Percentiles rank a stretch among this genome's conserved stretches.
Evolutionary conservation across 2,797 vertebrate species (phyloP).

Genomic region (Jordanella pulchra): DNA sequence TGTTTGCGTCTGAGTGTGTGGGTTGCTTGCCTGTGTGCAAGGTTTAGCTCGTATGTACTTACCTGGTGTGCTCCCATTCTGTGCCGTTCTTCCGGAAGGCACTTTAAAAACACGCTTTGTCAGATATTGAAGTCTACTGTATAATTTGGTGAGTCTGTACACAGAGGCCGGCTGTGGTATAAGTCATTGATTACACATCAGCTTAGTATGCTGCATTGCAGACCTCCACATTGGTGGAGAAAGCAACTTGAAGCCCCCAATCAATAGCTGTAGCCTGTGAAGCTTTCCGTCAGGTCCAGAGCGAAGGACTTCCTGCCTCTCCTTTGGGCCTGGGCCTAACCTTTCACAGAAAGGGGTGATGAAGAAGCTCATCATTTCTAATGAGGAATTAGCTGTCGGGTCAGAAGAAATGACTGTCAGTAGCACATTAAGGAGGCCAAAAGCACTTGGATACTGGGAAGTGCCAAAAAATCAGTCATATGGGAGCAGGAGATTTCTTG

Average conservation of each 20-base stretch:
- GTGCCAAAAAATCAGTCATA: constrained; percentile 67
- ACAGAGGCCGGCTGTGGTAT: constrained; percentile 77
- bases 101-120: constrained; percentile 72
- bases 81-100: constrained; percentile 65
- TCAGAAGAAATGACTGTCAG: constrained; percentile 73
- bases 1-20: constrained; percentile 43
- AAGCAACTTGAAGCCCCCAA: constrained; percentile 81
- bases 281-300: constrained; percentile 73
- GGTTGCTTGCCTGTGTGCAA: constrained; percentile 21
- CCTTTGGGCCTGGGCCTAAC: constrained; percentile 77
- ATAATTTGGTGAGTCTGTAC: constrained; percentile 80
- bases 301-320: constrained; percentile 73
- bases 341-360: constrained; percentile 83
- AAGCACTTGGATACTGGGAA: constrained; percentile 59
- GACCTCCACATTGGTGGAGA: constrained; percentile 78
- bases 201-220: constrained; percentile 84
- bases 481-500: constrained; percentile 53
- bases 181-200: constrained; percentile 86
- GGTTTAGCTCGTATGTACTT: constrained; percentile 52
- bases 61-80: constrained; percentile 39
- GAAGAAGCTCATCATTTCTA: constrained; percentile 85
- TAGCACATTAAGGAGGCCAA: constrained; percentile 54
- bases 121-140: constrained; percentile 76
- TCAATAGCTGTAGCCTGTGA: constrained; percentile 80
- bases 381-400: constrained; percentile 82